Evolutionary conservation across 2,113 vertebrate species (phyloP).

Genomic region (Terrapene triunguis): DNA sequence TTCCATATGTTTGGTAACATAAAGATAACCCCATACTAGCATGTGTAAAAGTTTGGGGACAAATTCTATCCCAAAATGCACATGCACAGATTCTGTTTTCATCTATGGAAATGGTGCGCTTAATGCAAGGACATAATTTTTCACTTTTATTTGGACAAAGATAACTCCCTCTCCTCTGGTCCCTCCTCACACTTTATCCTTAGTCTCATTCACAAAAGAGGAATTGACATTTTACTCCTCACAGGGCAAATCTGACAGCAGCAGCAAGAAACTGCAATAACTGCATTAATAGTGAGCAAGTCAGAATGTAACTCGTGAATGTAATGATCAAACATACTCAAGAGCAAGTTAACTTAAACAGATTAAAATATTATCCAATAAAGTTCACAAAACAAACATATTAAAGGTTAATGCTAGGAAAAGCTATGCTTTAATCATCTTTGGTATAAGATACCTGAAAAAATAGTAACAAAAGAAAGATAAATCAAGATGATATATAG

Average conservation of each 20-base stretch:
- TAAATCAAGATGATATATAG: background rate
- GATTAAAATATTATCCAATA: background rate
- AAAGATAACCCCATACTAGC: background rate
- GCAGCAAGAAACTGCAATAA: background rate
- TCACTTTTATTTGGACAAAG: background rate
- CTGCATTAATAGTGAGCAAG: background rate
- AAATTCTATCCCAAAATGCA: background rate
- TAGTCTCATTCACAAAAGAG: background rate
- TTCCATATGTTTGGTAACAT: background rate
- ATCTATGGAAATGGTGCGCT: background rate
- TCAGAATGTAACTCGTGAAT: background rate
- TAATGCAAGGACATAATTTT: background rate
- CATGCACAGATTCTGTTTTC: background rate
- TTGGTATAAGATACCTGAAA: background rate
- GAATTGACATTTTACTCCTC: background rate
- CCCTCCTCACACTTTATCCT: rapidly evolving
- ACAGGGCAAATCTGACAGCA: background rate
- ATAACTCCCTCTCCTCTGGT: background rate
- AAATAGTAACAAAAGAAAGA: background rate
- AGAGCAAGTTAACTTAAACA: background rate
- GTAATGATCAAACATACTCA: background rate
- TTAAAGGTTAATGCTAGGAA: background rate
- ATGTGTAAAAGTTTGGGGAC: background rate
- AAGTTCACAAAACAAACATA: background rate
- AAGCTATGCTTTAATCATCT: background rate